Conservation (phyloP, 2,888 invertebrate genomes). For the Ophioninae sp. region DNA sequence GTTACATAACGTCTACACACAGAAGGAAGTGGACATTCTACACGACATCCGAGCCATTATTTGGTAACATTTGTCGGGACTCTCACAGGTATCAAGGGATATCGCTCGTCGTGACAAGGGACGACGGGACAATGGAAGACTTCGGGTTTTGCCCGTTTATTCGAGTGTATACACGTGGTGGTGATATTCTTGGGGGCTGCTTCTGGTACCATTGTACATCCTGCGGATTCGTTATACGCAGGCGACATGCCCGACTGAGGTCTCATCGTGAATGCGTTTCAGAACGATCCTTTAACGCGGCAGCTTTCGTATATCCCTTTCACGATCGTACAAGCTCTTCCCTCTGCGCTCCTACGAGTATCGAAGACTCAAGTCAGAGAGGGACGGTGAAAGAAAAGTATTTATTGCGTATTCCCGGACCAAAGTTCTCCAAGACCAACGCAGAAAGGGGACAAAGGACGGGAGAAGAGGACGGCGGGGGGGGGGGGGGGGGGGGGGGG, state of each 20-base stretch:
- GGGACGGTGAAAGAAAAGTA: constrained; percentile 8
- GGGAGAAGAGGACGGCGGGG: not conserved
- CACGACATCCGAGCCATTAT: constrained; percentile 61
- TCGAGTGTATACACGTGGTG: constrained; percentile 41
- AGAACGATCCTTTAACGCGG: constrained; percentile 59
- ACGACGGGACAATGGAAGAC: constrained; percentile 71
- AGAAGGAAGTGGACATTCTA: constrained; percentile 5
- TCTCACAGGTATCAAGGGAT: constrained; percentile 62
- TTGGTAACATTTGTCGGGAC: constrained; percentile 68
- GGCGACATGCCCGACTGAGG: constrained; percentile 25
- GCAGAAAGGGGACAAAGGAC: not conserved
- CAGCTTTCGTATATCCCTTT: constrained; percentile 18
- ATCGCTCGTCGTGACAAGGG: constrained; percentile 71
- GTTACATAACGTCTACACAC: not conserved
- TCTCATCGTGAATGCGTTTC: constrained; percentile 65
- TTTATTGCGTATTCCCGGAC: not conserved
- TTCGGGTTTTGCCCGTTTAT: constrained; percentile 63
- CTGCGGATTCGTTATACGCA: constrained; percentile 34
- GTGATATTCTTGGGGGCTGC: constrained; percentile 16
- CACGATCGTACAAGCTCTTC: not conserved
- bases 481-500: not conserved
- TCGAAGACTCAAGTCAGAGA: constrained; percentile 2
- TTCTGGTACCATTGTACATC: constrained; percentile 23
- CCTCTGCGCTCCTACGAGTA: not conserved
- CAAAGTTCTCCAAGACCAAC: too few relatives aligned